A percentile compares a stretch with the other conserved stretches of the same genome.
Conservation (phyloP, 2,797 vertebrate species). For the Xyrichtys novacula region DNA sequence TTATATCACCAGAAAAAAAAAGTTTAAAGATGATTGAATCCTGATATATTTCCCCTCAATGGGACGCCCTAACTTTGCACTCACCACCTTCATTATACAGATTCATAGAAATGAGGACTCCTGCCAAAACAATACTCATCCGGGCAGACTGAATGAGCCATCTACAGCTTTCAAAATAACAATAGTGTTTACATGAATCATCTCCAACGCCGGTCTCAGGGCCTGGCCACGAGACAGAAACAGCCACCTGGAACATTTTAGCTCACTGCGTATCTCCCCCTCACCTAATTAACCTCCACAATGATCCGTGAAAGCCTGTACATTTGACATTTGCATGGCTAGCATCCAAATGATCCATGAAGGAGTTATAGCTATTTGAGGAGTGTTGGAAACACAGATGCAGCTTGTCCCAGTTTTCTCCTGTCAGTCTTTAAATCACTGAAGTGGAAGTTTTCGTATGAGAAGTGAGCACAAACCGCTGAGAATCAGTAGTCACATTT, state of each 20-base stretch:
- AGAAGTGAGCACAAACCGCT: not conserved
- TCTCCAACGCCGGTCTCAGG: not conserved
- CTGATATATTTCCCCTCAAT: not conserved
- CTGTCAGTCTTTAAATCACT: too few species aligned
- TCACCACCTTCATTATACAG: not conserved
- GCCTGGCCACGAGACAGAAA: not conserved
- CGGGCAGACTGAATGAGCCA: too few species aligned
- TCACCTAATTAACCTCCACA: not conserved
- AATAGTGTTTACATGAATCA: not conserved
- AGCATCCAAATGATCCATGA: not conserved
- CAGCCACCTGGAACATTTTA: not conserved
- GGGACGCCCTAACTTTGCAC: not conserved
- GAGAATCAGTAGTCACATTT: not conserved
- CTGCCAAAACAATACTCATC: not conserved
- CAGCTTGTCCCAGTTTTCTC: not conserved
- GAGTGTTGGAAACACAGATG: not conserved
- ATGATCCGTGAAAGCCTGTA: not conserved
- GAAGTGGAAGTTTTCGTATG: too few species aligned
- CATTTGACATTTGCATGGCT: not conserved
- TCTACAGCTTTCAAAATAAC: not conserved
- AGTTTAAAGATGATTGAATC: not conserved
- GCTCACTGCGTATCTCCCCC: not conserved
- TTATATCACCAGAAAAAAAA: fast-evolving
- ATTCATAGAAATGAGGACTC: not conserved
- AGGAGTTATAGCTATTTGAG: not conserved